Conservation (phyloP, 2,797 vertebrate species). For the Coluber constrictor region DNA sequence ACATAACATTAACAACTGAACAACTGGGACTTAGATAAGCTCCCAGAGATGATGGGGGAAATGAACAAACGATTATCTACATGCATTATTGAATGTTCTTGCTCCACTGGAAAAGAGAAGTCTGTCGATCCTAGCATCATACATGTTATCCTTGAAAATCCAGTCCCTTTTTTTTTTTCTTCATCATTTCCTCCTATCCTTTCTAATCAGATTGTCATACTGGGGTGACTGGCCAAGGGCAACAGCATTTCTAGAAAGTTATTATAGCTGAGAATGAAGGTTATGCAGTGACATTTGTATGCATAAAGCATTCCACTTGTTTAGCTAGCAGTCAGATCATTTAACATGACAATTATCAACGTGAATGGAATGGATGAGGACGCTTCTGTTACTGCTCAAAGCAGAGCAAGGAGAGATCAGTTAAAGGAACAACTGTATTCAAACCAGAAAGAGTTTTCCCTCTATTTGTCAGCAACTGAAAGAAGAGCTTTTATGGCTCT, state of each 20-base stretch:
- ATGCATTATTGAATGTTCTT: constrained; percentile 31
- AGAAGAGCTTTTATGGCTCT: background rate
- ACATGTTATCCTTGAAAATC: constrained; percentile 36
- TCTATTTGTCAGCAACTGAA: constrained; percentile 17
- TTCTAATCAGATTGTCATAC: constrained; percentile 47
- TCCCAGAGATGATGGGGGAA: background rate
- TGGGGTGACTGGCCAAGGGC: constrained; percentile 43
- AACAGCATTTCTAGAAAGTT: constrained; percentile 12
- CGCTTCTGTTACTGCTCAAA: background rate
- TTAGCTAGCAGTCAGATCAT: constrained; percentile 39
- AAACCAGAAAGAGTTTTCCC: constrained; percentile 6
- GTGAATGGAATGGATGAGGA: constrained; percentile 33
- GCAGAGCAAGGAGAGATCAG: constrained; percentile 8
- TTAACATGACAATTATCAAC: constrained; percentile 33
- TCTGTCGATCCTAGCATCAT: constrained; percentile 30
- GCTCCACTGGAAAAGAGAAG: constrained; percentile 11
- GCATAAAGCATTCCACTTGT: constrained; percentile 39
- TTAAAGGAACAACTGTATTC: constrained; percentile 3
- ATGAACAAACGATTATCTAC: constrained; percentile 25
- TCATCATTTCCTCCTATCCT: constrained; percentile 37
- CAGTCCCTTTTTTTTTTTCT: constrained; percentile 1
- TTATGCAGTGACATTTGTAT: constrained; percentile 37
- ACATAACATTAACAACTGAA: background rate
- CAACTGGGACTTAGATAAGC: constrained; percentile 27
- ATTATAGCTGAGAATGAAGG: constrained; percentile 34